Evolutionary conservation across 2,113 vertebrate genomes (phyloP), one percentile per base, ranked within the genome.

Genomic region (Mobula birostris): DNA sequence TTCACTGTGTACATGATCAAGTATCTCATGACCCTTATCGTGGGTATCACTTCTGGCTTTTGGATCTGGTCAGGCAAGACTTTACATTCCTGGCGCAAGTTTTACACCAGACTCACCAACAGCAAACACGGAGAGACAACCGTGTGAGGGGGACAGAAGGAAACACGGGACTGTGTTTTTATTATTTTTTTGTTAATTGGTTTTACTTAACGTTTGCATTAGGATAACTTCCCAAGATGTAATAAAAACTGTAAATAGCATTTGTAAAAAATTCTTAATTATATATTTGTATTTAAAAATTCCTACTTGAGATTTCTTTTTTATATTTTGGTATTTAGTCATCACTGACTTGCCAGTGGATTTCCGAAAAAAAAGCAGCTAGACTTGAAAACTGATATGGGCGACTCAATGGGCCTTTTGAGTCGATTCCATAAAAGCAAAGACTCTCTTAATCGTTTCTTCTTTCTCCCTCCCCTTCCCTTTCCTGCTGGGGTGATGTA

Each of bases 21-120:
- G 96, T 99, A 99, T 96, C 98, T 99, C 96, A 99, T 99, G 99
- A 99, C 99, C 29, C 98, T 99, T 95, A 99, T 99, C 94, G 99
- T 99, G 94, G 98, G 99, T 95, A 99, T 99, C 97, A 99, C 99
- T 93, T 99, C 99, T 0, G 99, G 99, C 19, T 99, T 99, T 96
- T 99, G 99, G 99, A 99, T 99, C 97, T 99, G 99, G 99, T 99
- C 99, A 0, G 98, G 99, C 58, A 99, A 99, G 97, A 99, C 99
- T n/a, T 97, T 99, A 95, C 98, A 99, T 32, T 99, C 99, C 1
- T 99, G 99, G 99, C 97, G 97, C 74, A 99, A 98, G 96, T 99
- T 99, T 96, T 99, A 99, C 96, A 98, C 98, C 0, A 97, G 98
- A 12, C 97, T 99, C 94, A 98, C 98, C 94, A 98, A 97, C 96